These are phyloP conservation scores for Oxyura jamaicensis DNA, from an alignment of 2,113 vertebrate species.

Conservation along the genomic window DNA sequence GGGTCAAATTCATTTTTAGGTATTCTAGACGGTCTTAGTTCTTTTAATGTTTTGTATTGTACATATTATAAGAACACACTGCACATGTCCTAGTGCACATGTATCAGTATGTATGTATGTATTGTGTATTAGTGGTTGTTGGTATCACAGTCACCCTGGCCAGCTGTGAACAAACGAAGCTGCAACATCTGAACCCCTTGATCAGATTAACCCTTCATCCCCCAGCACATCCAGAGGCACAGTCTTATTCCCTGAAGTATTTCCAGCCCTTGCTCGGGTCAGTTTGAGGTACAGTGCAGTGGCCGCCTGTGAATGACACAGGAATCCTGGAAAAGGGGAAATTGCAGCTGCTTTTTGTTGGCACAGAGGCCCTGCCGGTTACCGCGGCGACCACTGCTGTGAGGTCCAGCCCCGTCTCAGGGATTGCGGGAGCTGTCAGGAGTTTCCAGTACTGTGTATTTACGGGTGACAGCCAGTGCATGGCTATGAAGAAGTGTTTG, in stretches of 20 bases:
- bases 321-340: neutral
- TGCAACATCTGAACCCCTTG: neutral
- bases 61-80: neutral
- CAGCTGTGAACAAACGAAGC: neutral
- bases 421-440: neutral
- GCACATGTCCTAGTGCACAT: neutral
- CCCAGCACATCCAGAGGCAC: neutral
- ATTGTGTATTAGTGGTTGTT: neutral
- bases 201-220: neutral
- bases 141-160: neutral
- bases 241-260: neutral
- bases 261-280: neutral
- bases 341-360: neutral
- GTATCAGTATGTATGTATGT: neutral
- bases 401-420: neutral
- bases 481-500: neutral
- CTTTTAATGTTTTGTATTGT: neutral
- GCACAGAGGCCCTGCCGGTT: neutral
- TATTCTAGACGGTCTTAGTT: neutral
- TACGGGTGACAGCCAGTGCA: neutral
- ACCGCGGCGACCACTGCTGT: neutral
- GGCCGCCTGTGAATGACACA: neutral
- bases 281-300: neutral
- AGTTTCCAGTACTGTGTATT: conserved; percentile 17
- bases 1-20: neutral